phyloP scores from a whole-genome alignment of 2,113 vertebrate species.

The Phyllostomus hastatus region DNA sequence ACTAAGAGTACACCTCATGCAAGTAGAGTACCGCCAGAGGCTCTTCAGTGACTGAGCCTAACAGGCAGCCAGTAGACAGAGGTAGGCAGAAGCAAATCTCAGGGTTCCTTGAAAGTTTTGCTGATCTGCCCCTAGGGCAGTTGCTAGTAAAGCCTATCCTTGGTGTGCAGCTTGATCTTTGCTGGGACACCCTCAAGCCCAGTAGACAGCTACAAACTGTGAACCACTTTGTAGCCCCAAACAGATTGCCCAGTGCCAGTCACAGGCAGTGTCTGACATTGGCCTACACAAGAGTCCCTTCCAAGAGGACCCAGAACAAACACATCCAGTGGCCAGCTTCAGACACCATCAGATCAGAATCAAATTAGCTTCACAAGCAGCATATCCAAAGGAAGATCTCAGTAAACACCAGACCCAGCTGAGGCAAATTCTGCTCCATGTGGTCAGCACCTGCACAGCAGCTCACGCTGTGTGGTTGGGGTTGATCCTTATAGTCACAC shows the following conservation, averaged over 20 bases:
- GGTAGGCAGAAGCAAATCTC: neutral
- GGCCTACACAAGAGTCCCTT: neutral
- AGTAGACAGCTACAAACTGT: neutral
- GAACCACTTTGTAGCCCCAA: neutral
- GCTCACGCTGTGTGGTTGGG: neutral
- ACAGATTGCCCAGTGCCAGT: neutral
- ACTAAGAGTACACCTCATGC: neutral
- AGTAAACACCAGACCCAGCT: neutral
- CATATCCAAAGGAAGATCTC: neutral
- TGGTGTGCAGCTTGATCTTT: neutral
- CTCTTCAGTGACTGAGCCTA: neutral
- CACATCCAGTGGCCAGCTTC: neutral
- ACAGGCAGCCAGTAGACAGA: neutral
- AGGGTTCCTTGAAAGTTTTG: neutral
- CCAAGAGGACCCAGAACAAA: neutral
- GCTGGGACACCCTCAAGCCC: neutral
- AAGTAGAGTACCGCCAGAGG: neutral
- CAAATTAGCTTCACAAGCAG: neutral
- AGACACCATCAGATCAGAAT: neutral
- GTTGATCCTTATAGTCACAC: neutral
- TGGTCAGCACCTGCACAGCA: neutral
- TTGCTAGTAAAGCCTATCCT: neutral
- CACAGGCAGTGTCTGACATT: neutral
- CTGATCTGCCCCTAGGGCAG: neutral
- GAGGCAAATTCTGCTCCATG: neutral